These are phyloP conservation scores for Hypsopygia costalis DNA, from an alignment of 2,888 invertebrate genomes.

Conservation along the genomic window DNA sequence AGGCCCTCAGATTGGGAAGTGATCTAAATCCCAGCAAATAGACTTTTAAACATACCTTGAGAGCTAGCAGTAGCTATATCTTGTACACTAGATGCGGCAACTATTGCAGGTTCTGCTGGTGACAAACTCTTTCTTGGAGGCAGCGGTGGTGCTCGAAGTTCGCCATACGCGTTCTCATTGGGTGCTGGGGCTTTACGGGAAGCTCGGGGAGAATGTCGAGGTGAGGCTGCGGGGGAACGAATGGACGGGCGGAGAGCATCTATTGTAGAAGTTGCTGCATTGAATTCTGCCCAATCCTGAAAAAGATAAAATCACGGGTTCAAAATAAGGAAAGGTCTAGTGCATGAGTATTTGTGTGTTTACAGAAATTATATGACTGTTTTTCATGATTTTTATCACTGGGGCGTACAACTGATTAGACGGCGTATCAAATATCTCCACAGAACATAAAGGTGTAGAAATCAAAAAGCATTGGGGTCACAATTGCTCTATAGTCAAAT, in stretches of 20 bases:
- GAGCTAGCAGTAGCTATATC: slow-evolving; percentile 57
- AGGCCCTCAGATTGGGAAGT: no score
- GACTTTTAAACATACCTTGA: slow-evolving; percentile 37
- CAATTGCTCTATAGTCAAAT: no score
- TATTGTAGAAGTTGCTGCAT: slow-evolving; percentile 82
- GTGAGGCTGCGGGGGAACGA: slow-evolving; percentile 81
- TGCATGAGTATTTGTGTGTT: no score
- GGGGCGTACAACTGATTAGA: no score
- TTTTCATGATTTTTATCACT: no score
- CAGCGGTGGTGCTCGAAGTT: slow-evolving; percentile 69
- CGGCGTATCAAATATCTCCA: no score
- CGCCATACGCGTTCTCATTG: slow-evolving; percentile 66
- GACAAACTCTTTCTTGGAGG: slow-evolving; percentile 81
- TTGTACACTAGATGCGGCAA: slow-evolving; percentile 62
- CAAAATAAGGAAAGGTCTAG: no score
- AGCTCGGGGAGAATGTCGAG: slow-evolving; percentile 70
- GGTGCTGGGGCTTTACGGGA: slow-evolving; percentile 40
- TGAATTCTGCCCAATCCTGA: slow-evolving; percentile 83
- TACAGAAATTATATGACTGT: no score
- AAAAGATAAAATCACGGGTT: no score
- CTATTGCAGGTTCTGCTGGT: slow-evolving; percentile 56
- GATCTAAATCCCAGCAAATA: no score
- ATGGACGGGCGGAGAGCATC: slow-evolving; percentile 72
- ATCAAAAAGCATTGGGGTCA: no score
- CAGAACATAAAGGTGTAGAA: no score